Base-by-base conservation (phyloP, 2,888 invertebrate species). In the Epirrhoe tristata region DNA sequence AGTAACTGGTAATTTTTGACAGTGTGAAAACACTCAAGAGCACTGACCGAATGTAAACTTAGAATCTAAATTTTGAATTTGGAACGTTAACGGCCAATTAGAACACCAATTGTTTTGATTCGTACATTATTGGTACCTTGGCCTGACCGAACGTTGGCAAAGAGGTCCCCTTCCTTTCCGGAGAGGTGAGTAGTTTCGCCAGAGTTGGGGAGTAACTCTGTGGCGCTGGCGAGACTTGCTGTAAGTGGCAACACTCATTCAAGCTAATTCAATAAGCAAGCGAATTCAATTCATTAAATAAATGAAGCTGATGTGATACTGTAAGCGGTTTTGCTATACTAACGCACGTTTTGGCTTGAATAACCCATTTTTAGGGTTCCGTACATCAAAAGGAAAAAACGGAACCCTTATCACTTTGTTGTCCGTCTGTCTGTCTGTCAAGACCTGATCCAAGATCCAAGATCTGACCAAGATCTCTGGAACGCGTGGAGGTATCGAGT, bases 171-270 rank as follows among this genome's bases (percentile, higher is more conserved):
- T 86, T 89, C 85, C 91, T 83, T 85, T 94, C 94, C 80, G 94
- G 94, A 67, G 97, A 96, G 73, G 97, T 97, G 79, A 97, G 94
- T 76, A 97, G 94, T 88, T 96, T 94, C 74, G 97, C 97, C 87
- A 97, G 94, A 78, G 97, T 97, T 73, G 97, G 97, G 79, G 97
- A 97, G 91, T 96, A 96, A 79, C 96, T 95, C 90, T 93, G 93
- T 76, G 96, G 94, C 77, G 90, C 87, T 81, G 90, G 88, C 79
- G 91, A 83, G 84, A 94, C 94, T 89, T 89, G 91, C 93, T 93
- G 93, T 81, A 93, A 93, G 71, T 91, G 92, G 91, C 93, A 93
- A 93, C 91, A 93, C 92, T 87, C 91, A 90, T 91, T 90, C 90
- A 91, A 89, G 85, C 88, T 84, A 67, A 63, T 73, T 71, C 74